Evolutionary conservation across 2,113 vertebrate genomes (phyloP).

Genomic region (Tenrec ecaudatus): DNA sequence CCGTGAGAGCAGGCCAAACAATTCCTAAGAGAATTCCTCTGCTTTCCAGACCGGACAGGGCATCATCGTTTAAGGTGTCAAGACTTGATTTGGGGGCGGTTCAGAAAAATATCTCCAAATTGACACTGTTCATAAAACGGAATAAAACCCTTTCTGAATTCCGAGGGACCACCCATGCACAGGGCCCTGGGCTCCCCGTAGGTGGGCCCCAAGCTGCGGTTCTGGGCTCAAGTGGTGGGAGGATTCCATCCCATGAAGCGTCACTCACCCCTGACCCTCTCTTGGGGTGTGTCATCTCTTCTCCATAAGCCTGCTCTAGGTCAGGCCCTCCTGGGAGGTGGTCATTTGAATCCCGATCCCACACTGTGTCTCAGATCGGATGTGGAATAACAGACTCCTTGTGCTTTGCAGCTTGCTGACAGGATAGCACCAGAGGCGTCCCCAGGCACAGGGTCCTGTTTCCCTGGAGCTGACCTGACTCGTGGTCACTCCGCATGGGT

Average conservation of each 20-base stretch:
- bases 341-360: neutral
- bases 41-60: neutral
- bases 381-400: neutral
- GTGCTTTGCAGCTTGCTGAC: neutral
- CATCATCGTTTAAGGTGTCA: neutral
- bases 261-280: neutral
- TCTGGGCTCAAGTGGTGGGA: neutral
- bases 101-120: neutral
- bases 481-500: no score
- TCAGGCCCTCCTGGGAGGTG: neutral
- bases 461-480: neutral
- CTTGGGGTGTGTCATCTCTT: neutral
- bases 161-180: rapidly evolving
- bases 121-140: neutral
- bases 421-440: neutral
- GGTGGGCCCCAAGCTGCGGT: rapidly evolving
- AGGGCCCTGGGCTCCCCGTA: neutral
- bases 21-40: rapidly evolving
- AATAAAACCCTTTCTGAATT: neutral
- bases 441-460: no score
- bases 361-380: neutral
- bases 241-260: neutral
- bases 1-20: neutral
- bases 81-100: neutral
- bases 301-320: neutral